Percentiles rank a stretch among this genome's conserved stretches.
Evolutionary conservation across 2,113 vertebrate species (phyloP).

Genomic region (Chionis minor): DNA sequence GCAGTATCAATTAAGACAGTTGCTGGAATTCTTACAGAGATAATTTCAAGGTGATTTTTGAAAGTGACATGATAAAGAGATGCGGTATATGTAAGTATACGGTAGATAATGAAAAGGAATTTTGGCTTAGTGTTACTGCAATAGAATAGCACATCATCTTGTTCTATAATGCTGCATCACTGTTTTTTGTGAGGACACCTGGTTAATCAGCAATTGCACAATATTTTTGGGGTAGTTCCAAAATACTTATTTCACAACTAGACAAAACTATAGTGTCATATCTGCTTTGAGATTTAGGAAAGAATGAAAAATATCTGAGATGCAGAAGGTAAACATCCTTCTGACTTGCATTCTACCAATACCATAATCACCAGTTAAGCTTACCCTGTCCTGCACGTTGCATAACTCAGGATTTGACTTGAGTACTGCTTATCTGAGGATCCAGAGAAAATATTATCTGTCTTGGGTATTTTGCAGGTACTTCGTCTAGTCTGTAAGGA

Average conservation of each 20-base stretch:
- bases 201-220: not conserved
- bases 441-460: not conserved
- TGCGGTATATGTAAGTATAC: not conserved
- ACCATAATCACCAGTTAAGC: not conserved
- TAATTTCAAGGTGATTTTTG: not conserved
- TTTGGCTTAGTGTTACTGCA: not conserved
- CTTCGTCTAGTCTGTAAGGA: not conserved
- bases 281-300: not conserved
- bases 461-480: not conserved
- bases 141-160: not conserved
- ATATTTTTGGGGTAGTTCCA: not conserved
- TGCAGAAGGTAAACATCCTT: not conserved
- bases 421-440: not conserved
- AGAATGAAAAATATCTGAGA: not conserved
- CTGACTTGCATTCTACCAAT: not conserved
- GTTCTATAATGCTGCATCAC: not conserved
- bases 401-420: not conserved
- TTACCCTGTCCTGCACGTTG: not conserved
- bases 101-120: not conserved
- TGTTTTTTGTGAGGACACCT: not conserved
- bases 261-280: not conserved
- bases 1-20: not conserved
- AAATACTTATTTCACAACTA: not conserved
- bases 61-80: not conserved
- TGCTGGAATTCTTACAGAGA: not conserved